Base-by-base conservation (phyloP, 2,797 vertebrate species). In the Danionella dracula region DNA sequence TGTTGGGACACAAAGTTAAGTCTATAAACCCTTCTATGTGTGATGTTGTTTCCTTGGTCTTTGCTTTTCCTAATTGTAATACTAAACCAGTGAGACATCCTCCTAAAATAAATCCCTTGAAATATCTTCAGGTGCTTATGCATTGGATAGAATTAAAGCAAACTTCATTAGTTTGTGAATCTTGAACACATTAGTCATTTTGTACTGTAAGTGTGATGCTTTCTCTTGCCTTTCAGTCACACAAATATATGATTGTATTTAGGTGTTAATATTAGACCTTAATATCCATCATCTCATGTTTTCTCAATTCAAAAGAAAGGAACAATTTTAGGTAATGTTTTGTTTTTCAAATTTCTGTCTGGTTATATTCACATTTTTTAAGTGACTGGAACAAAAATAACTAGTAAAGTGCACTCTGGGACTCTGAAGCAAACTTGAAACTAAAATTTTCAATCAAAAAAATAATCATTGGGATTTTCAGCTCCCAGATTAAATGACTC, bases 391-490 rank as follows among this genome's bases (percentile, higher is more conserved):
- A 42, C 11, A 56, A 37, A 31, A 45, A 58, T 42, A 20, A n/a
- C 53, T 40, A 17, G 15, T 67, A 73, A 42, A 29, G 34, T 37
- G 35, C 37, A 67, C 17, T 67, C 40, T 53, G 15, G 12, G 20
- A 44, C 10, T 37, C 40, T 13, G 32, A 57, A 23, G 41, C 9
- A 55, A 42, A 32, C 5, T n/a, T 44, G 13, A 9, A 66, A 60
- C 65, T 61, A 56, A 44, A 58, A 46, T 37, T 12, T 41, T 13
- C 45, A 32, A n/a, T 66, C 37, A 45, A 49, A 53, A 27, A 64
- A 58, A 46, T 61, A 63, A 51, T 69, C 54, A 63, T 45, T 45
- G 31, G 40, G 38, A 67, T 70, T 74, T 72, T 48, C 48, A 34
- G 42, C 20, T n/a, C 44, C 8, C 66, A 50, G 38, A 61, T 60